A percentile compares a stretch with the other conserved stretches of the same genome.
Conservation (phyloP, 2,113 vertebrate genomes). For the Colius striatus region DNA sequence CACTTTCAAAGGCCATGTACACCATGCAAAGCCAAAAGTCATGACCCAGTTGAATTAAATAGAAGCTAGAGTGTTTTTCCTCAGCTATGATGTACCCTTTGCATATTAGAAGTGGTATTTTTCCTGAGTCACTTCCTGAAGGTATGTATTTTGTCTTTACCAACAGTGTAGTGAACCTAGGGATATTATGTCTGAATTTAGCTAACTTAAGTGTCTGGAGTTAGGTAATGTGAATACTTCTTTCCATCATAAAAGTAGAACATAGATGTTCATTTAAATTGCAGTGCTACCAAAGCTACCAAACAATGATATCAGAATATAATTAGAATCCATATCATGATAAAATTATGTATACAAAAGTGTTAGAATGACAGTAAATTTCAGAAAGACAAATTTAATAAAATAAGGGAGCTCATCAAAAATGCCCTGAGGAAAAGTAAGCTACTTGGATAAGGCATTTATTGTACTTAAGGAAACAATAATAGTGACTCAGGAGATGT, state of each 20-base stretch:
- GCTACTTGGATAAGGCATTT: neutral
- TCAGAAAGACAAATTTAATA: slow-evolving; percentile 7
- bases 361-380: slow-evolving; percentile 2
- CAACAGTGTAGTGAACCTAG: neutral
- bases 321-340: neutral
- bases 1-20: accelerated
- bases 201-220: neutral
- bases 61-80: neutral
- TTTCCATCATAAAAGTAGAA: neutral
- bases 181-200: neutral
- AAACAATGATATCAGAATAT: neutral
- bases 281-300: neutral
- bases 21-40: accelerated
- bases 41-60: neutral
- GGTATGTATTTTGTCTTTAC: neutral
- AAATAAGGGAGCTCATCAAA: slow-evolving; percentile 13
- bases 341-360: neutral
- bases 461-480: slow-evolving; percentile 27
- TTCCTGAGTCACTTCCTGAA: neutral
- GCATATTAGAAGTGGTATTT: neutral
- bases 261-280: neutral
- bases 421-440: slow-evolving; percentile 27
- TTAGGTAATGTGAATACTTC: neutral
- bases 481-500: neutral
- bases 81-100: neutral